Percentiles rank a stretch among this genome's conserved stretches.
Conservation (phyloP, 2,797 vertebrate genomes). For the Trematomus bernacchii region DNA sequence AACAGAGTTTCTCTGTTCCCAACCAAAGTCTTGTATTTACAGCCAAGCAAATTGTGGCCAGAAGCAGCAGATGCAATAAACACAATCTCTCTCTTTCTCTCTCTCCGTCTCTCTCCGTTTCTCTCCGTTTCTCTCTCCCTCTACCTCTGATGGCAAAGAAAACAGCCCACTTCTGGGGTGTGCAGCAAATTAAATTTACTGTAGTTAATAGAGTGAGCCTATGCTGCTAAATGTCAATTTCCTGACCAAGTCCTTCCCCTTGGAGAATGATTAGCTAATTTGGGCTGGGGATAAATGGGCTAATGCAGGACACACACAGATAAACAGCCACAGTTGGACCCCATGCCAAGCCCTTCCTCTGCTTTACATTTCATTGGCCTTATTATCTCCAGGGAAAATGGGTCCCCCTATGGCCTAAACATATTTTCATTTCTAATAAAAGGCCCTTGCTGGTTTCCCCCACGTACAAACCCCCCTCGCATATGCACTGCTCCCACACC, state of each 20-base stretch:
- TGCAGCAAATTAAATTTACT: slow-evolving; percentile 89
- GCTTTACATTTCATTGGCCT: slow-evolving; percentile 88
- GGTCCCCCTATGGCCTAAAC: slow-evolving; percentile 85
- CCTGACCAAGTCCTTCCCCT: slow-evolving; percentile 88
- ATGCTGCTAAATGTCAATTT: slow-evolving; percentile 90
- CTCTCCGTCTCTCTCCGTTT: slow-evolving; percentile 9
- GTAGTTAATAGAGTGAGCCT: slow-evolving; percentile 90
- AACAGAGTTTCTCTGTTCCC: slow-evolving; percentile 70
- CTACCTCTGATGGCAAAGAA: slow-evolving; percentile 77
- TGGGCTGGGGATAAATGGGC: slow-evolving; percentile 85
- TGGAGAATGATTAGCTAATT: slow-evolving; percentile 88
- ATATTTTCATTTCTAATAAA: slow-evolving; percentile 88
- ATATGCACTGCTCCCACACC: slow-evolving; percentile 41
- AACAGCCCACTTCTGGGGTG: slow-evolving; percentile 83
- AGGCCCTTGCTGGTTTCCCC: slow-evolving; percentile 77
- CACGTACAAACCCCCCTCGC: slow-evolving; percentile 42
- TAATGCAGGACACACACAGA: slow-evolving; percentile 85
- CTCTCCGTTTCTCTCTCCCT: slow-evolving; percentile 36
- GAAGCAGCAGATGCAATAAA: slow-evolving; percentile 83
- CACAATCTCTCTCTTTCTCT: slow-evolving; percentile 57
- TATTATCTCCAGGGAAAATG: slow-evolving; percentile 87
- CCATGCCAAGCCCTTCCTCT: slow-evolving; percentile 82
- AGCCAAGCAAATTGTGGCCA: slow-evolving; percentile 81
- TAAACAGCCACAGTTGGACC: slow-evolving; percentile 81
- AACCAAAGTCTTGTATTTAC: slow-evolving; percentile 77